These are phyloP conservation scores for Phataginus tricuspis DNA, from an alignment of 2,797 vertebrate species.

Conservation along the genomic window DNA sequence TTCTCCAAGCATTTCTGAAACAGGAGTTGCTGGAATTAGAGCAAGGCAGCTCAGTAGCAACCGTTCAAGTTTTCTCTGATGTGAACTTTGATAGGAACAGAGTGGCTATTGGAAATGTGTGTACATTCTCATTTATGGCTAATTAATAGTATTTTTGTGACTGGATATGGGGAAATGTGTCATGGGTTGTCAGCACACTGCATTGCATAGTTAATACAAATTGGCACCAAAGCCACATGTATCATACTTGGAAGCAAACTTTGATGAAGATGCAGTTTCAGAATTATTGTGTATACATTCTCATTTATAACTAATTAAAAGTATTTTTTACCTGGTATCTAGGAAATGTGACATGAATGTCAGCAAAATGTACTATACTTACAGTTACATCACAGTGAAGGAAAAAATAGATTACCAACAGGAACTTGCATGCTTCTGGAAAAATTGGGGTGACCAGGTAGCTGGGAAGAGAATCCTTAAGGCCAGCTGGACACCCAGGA, in stretches of 20 bases:
- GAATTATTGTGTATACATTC: slow-evolving; percentile 72
- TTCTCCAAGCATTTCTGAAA: slow-evolving; percentile 78
- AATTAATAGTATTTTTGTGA: slow-evolving; percentile 82
- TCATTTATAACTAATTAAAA: slow-evolving; percentile 83
- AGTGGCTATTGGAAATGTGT: slow-evolving; percentile 73
- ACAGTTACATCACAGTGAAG: slow-evolving; percentile 76
- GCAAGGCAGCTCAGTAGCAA: slow-evolving; percentile 47
- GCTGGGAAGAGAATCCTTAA: background rate
- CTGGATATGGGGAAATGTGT: slow-evolving; percentile 72
- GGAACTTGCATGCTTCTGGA: slow-evolving; percentile 50
- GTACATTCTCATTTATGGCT: slow-evolving; percentile 80
- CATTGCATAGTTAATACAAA: slow-evolving; percentile 77
- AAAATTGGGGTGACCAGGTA: background rate
- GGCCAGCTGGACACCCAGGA: background rate
- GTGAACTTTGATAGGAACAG: slow-evolving; percentile 69
- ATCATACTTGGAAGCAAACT: slow-evolving; percentile 58
- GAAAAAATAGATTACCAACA: slow-evolving; percentile 68
- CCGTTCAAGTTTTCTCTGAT: slow-evolving; percentile 71
- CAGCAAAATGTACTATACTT: slow-evolving; percentile 60
- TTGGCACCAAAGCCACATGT: slow-evolving; percentile 58
- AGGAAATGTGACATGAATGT: slow-evolving; percentile 71
- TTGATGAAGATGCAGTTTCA: slow-evolving; percentile 53
- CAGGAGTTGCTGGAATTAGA: slow-evolving; percentile 65
- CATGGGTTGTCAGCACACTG: slow-evolving; percentile 64
- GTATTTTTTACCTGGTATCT: slow-evolving; percentile 70